Evolutionary conservation across 2,888 invertebrate genomes (phyloP), one percentile per base, ranked within the genome.

Genomic region (Plemyria rubiginata): DNA sequence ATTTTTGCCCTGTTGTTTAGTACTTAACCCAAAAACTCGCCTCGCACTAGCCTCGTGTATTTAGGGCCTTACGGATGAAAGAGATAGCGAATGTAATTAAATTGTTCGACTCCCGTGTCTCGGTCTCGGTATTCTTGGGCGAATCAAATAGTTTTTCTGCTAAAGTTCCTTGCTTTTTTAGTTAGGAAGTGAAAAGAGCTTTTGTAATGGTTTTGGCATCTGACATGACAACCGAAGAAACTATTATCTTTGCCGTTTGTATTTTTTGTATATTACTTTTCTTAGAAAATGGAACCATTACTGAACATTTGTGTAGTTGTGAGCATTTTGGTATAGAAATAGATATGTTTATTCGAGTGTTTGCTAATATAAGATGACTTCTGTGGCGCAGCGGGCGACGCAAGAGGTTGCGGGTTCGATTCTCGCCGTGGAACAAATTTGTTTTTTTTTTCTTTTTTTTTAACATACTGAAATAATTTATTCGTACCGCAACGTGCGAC

Each of bases 81-180:
- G 81, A 82, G 85, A 86, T 65, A 70, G 79, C 76, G 75, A 81
- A 80, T 84, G 82, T 87, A 87, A 88, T 88, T 88, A 88, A 88
- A 88, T 89, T 86, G 86, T 87, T 85, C 84, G 78, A 79, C 78
- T 74, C 76, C 74, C 71, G 77, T 80, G 76, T 79, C 77, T 76
- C 72, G 70, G 76, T 81, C 74, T 81, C 71, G 72, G 75, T 75
- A 70, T 72, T 80, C 77, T 74, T 77, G 72, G 77, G 72, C 77
- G 77, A 83, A 84, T 86, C 80, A 80, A 84, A 84, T 81, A 83
- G 83, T 80, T 86, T 82, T 84, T 80, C 79, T 78, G 75, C 73
- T 72, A 71, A 80, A 81, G 74, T 77, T 79, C 70, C 70, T 76
- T 72, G 76, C 71, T 79, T 81, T 81, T 82, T 78, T 76, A 76